Conservation (phyloP, 1,140 invertebrate species). For the Sarcophaga bullata region DNA sequence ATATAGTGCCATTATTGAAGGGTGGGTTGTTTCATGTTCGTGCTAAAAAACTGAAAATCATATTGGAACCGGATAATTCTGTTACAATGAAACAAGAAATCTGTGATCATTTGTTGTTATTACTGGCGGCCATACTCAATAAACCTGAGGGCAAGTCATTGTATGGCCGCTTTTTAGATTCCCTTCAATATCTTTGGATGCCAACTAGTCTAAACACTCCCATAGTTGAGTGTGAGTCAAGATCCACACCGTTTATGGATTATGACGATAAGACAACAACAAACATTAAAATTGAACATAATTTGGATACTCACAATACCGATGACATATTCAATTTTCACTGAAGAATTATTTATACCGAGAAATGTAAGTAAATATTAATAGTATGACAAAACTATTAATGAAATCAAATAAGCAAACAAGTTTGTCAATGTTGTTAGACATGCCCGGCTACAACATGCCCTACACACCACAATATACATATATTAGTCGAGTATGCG, state of each 20-base stretch:
- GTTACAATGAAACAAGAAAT: slow-evolving; percentile 63
- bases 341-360: slow-evolving; percentile 52
- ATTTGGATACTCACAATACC: background rate
- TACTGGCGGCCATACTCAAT: slow-evolving; percentile 58
- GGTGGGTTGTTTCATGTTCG: slow-evolving; percentile 54
- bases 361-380: slow-evolving; percentile 50
- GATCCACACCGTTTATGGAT: background rate
- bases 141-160: slow-evolving; percentile 54
- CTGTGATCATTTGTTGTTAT: slow-evolving; percentile 60
- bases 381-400: background rate
- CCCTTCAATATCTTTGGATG: slow-evolving; percentile 60
- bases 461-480: no score
- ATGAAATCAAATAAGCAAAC: no score
- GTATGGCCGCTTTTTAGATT: slow-evolving; percentile 55
- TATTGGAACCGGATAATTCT: slow-evolving; percentile 62
- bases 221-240: slow-evolving; percentile 46
- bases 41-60: slow-evolving; percentile 62
- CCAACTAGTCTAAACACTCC: slow-evolving; percentile 53
- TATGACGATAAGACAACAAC: background rate
- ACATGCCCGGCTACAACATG: no score
- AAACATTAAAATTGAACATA: slow-evolving; percentile 7
- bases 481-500: no score
- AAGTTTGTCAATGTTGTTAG: no score
- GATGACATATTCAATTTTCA: slow-evolving; percentile 61
- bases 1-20: slow-evolving; percentile 50